phyloP scores from a whole-genome alignment of 2,888 invertebrate species.

The Mantis religiosa region DNA sequence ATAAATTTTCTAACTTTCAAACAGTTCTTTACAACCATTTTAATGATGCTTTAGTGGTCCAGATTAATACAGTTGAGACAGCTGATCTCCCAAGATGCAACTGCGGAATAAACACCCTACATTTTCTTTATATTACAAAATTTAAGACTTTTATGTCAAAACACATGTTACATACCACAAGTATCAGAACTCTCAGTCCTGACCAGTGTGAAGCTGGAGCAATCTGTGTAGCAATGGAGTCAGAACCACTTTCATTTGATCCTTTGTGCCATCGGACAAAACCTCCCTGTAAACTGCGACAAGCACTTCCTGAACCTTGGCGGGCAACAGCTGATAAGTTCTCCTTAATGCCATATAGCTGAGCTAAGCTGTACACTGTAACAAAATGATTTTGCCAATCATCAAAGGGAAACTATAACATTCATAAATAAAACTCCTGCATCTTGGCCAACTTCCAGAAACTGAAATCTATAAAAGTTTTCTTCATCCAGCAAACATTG shows the following conservation, averaged over 20 bases:
- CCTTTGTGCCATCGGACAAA: conserved; percentile 92
- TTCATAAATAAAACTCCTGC: no score
- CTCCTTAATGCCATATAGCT: conserved; percentile 67
- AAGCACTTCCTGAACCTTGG: conserved; percentile 91
- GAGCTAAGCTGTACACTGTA: conserved; percentile 68
- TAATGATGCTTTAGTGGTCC: no score
- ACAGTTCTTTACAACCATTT: no score
- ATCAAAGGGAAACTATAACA: background rate
- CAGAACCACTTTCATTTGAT: conserved; percentile 57
- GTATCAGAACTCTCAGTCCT: conserved; percentile 79
- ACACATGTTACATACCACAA: conserved; percentile 60
- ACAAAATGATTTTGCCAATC: conserved; percentile 16
- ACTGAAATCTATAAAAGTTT: no score
- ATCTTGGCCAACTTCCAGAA: no score
- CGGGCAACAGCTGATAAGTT: conserved; percentile 77
- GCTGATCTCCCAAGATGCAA: no score
- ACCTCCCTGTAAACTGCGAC: conserved; percentile 89
- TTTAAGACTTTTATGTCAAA: no score
- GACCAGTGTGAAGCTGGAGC: conserved; percentile 79
- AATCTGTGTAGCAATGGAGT: conserved; percentile 74
- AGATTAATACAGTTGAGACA: no score
- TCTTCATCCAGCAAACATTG: no score
- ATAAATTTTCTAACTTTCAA: no score
- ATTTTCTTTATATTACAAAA: no score
- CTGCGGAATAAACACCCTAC: no score